These are phyloP conservation scores for Bergia puertoricense DNA, from an alignment of 92 coral and sea anemone species.

Conservation along the genomic window DNA sequence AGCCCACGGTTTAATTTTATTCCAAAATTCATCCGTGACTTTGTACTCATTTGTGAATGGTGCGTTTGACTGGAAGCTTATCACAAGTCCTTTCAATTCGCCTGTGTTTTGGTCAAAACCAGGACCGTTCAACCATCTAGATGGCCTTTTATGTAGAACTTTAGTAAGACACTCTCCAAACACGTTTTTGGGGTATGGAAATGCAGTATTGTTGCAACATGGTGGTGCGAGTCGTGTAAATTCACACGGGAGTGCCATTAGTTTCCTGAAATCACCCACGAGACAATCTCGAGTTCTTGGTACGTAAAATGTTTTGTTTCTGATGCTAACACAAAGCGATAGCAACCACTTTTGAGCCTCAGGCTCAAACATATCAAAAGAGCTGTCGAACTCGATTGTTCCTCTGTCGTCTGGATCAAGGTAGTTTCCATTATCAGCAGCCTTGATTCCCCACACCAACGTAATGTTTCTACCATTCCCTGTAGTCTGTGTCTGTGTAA, in stretches of 20 bases:
- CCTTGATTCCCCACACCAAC: slow-evolving; percentile 79
- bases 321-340: slow-evolving; percentile 60
- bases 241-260: neutral
- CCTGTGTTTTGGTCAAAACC: slow-evolving; percentile 48
- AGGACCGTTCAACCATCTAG: neutral
- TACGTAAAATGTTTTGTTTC: slow-evolving; percentile 62
- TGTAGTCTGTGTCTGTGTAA: slow-evolving; percentile 24
- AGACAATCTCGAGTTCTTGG: slow-evolving; percentile 45
- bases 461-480: slow-evolving; percentile 42
- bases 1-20: slow-evolving; percentile 59
- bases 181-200: slow-evolving; percentile 66
- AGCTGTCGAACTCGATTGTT: slow-evolving; percentile 64
- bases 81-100: slow-evolving; percentile 39
- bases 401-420: slow-evolving; percentile 82
- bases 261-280: slow-evolving; percentile 33
- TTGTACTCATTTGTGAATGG: slow-evolving; percentile 60
- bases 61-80: slow-evolving; percentile 63
- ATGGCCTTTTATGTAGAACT: neutral
- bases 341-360: slow-evolving; percentile 72
- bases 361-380: slow-evolving; percentile 63
- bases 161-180: slow-evolving; percentile 38
- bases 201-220: slow-evolving; percentile 53
- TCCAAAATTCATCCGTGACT: slow-evolving; percentile 74
- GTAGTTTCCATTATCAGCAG: slow-evolving; percentile 86
- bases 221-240: slow-evolving; percentile 18